A percentile compares a stretch with the other conserved stretches of the same genome.
phyloP scores from a whole-genome alignment of 2,888 invertebrate genomes.

The Watsonalla binaria region DNA sequence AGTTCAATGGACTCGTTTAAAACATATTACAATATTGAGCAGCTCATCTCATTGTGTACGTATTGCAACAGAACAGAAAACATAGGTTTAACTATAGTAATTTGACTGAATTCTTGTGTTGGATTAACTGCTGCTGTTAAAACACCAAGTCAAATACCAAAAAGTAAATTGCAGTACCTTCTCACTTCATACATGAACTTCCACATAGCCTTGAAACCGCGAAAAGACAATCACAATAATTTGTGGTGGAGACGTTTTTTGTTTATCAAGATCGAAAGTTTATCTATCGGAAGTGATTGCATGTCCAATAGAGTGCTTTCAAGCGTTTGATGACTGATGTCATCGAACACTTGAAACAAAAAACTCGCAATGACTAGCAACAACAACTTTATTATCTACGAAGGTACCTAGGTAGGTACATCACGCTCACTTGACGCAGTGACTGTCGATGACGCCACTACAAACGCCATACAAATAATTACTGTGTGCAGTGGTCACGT shows the following conservation, averaged over 20 bases:
- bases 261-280: neutral
- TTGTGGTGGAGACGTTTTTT: too few species aligned
- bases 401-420: neutral
- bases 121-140: too few species aligned
- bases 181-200: too few species aligned
- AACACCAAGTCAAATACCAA: too few species aligned
- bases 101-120: too few species aligned
- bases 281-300: conserved; percentile 1
- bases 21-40: conserved; percentile 14
- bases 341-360: conserved; percentile 38
- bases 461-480: conserved; percentile 23
- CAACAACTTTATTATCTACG: conserved; percentile 2
- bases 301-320: conserved; percentile 16
- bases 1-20: conserved; percentile 53
- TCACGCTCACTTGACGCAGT: neutral
- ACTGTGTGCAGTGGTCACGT: conserved; percentile 18
- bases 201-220: too few species aligned
- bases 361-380: conserved; percentile 23
- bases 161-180: too few species aligned
- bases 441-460: conserved; percentile 19
- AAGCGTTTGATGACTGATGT: conserved; percentile 46
- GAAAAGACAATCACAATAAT: too few species aligned
- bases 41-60: neutral
- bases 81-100: too few species aligned
- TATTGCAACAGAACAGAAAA: too few species aligned